Conservation (phyloP, 2,113 vertebrate genomes). For the sheep (Ovis aries) region DNA sequence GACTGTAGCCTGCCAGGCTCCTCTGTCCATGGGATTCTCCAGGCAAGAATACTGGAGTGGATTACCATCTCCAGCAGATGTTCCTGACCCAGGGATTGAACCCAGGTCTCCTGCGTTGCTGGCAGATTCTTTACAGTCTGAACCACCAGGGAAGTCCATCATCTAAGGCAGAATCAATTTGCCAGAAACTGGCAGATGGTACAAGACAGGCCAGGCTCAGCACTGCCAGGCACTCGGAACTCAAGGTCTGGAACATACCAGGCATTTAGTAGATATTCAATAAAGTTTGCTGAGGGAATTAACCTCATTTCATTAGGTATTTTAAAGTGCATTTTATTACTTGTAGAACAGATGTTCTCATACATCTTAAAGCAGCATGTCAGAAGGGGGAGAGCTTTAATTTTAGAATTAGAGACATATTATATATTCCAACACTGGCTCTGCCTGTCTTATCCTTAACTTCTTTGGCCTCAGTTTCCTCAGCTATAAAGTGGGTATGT, state of each 20-base stretch:
- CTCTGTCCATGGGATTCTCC: neutral
- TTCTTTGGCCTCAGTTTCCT: neutral
- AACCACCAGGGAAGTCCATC: neutral
- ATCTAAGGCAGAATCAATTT: neutral
- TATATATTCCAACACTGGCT: neutral
- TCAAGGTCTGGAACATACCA: neutral
- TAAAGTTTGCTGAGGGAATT: neutral
- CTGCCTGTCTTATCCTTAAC: neutral
- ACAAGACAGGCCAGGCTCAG: neutral
- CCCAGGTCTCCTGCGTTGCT: neutral
- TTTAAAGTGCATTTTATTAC: neutral
- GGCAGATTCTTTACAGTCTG: neutral
- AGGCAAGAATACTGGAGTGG: neutral
- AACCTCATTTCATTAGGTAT: neutral
- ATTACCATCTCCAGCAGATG: neutral
- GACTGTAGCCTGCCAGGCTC: neutral
- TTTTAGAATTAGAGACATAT: neutral
- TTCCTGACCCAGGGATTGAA: neutral
- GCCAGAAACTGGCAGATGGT: neutral
- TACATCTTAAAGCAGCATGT: neutral
- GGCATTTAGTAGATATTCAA: neutral
- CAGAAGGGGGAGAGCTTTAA: neutral
- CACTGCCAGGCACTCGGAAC: neutral
- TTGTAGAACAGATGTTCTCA: neutral
- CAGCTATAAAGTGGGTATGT: neutral